A percentile compares a stretch with the other conserved stretches of the same genome.
phyloP scores from a whole-genome alignment of 2,113 vertebrate genomes.

The human (Homo sapiens) region GRCh38 chr16:69346001-69346500 shows the following conservation, averaged over 20 bases:
- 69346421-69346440: not conserved
- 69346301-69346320: not conserved
- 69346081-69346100: not conserved
- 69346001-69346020: slow-evolving; percentile 16
- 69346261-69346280: not conserved
- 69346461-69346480: not conserved
- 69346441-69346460: not conserved
- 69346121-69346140: not conserved
- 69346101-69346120: not conserved
- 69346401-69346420: not conserved
- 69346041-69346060: not conserved
- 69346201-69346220: not conserved
- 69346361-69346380: not conserved
- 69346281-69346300: not conserved
- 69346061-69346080: not conserved
- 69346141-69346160: not conserved
- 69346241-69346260: not conserved
- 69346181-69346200: not conserved
- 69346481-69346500: too few species aligned
- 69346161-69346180: not conserved
- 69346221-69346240: not conserved
- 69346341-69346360: not conserved
- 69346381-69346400: not conserved
- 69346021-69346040: not conserved
- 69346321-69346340: slow-evolving; percentile 5